Conservation (phyloP, 1,140 invertebrate genomes). For the Drosophila eugracilis region DNA sequence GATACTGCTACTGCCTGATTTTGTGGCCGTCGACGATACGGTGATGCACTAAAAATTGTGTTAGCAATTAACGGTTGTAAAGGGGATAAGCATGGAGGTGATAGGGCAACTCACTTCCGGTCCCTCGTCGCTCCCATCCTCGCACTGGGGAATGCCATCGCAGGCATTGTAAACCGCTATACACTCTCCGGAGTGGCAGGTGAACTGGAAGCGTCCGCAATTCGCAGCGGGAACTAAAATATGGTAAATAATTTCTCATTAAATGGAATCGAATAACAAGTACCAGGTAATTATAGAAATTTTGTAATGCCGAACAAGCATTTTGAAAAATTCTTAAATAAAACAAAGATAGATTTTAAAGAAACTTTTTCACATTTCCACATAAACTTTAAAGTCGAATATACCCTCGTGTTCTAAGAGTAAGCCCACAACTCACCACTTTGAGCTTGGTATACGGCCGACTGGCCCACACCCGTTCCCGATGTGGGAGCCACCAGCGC, state of each 20-base stretch:
- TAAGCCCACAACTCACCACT: slow-evolving; percentile 45
- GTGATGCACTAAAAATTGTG: slow-evolving; percentile 62
- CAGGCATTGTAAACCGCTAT: slow-evolving; percentile 98
- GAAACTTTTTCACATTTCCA: no score
- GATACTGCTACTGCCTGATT: slow-evolving; percentile 18
- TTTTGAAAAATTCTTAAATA: no score
- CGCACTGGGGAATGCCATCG: slow-evolving; percentile 96
- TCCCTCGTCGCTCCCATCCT: slow-evolving; percentile 95
- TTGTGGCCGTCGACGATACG: slow-evolving; percentile 49
- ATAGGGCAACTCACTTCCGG: slow-evolving; percentile 87
- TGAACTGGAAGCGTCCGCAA: slow-evolving; percentile 94
- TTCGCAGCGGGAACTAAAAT: slow-evolving; percentile 66
- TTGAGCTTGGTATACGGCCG: slow-evolving; percentile 35
- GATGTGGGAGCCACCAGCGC: slow-evolving; percentile 16
- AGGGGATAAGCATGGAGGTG: slow-evolving; percentile 1
- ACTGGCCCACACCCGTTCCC: slow-evolving; percentile 21
- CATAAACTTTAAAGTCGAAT: background rate
- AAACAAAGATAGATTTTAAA: no score
- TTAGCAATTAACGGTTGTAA: slow-evolving; percentile 26
- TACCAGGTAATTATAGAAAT: background rate
- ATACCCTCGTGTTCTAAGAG: background rate
- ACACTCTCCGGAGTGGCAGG: slow-evolving; percentile 94
- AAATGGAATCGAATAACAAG: background rate
- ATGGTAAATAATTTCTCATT: slow-evolving; percentile 24
- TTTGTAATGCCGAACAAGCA: no score